A percentile compares a stretch with the other conserved stretches of the same genome.
Evolutionary conservation across 1,140 invertebrate genomes (phyloP).

Genomic region (Anthonomus grandis): DNA sequence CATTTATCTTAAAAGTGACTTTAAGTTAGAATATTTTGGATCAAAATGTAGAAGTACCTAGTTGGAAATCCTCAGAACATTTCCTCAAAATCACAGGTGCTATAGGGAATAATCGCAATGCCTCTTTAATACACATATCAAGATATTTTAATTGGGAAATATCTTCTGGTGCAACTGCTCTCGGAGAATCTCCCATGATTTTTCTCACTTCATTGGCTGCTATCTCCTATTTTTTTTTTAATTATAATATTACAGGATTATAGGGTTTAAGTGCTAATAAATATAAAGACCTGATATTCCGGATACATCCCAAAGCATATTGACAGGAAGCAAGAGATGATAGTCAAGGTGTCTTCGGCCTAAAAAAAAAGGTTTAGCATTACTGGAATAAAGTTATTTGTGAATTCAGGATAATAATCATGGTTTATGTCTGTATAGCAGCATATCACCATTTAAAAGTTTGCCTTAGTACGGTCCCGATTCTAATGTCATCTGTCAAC

Average conservation of each 20-base stretch:
- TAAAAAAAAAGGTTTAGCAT: slow-evolving; percentile 14
- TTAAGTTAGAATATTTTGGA: slow-evolving; percentile 46
- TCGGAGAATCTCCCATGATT: slow-evolving; percentile 20
- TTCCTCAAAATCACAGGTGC: slow-evolving; percentile 67
- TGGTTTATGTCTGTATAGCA: no score
- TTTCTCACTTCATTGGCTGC: slow-evolving; percentile 24
- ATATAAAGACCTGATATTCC: slow-evolving; percentile 24
- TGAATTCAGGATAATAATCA: no score
- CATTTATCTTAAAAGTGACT: slow-evolving; percentile 44
- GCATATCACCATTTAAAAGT: no score
- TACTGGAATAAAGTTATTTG: background rate
- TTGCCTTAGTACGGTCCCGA: no score
- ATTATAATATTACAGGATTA: background rate
- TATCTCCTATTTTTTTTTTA: slow-evolving; percentile 3
- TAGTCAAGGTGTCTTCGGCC: slow-evolving; percentile 33
- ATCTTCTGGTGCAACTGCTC: background rate
- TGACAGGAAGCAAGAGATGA: slow-evolving; percentile 18
- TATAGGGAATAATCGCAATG: slow-evolving; percentile 66
- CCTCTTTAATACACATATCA: slow-evolving; percentile 69
- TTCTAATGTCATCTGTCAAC: no score
- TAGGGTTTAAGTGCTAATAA: background rate
- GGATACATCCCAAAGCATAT: slow-evolving; percentile 34
- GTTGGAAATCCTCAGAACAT: slow-evolving; percentile 56
- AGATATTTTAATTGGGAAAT: slow-evolving; percentile 66
- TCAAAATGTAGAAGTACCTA: slow-evolving; percentile 48